Conservation (phyloP, 2,888 invertebrate genomes). For the Bellardia pandia region DNA sequence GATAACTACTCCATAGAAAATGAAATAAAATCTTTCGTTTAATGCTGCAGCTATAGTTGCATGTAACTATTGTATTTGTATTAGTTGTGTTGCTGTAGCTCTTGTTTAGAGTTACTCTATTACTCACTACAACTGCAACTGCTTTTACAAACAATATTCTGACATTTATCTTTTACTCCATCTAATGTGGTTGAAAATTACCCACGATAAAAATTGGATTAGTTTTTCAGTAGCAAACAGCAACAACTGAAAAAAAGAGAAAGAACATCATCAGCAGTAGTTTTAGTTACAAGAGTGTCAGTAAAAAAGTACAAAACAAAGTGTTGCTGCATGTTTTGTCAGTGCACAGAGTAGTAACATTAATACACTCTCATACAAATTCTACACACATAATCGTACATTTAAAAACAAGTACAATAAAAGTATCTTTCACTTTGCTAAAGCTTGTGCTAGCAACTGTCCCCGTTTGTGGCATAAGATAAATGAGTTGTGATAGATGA, state of each 20-base stretch:
- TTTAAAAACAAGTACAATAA: conserved; percentile 43
- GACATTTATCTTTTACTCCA: conserved; percentile 78
- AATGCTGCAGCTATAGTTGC: conserved; percentile 17
- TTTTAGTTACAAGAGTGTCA: background rate
- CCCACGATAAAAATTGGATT: conserved; percentile 83
- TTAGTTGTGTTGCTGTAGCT: conserved; percentile 38
- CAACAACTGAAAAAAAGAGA: conserved; percentile 37
- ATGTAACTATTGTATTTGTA: conserved; percentile 24
- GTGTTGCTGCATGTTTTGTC: conserved; percentile 77
- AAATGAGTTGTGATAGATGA: conserved; percentile 83
- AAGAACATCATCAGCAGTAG: conserved; percentile 31
- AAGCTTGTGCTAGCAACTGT: conserved; percentile 64
- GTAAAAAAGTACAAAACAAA: conserved; percentile 58
- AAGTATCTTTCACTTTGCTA: conserved; percentile 39
- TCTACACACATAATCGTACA: background rate
- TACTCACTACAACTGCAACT: conserved; percentile 61
- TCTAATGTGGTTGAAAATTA: conserved; percentile 80
- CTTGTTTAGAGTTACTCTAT: conserved; percentile 48
- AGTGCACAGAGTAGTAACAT: conserved; percentile 67
- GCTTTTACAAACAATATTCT: conserved; percentile 67
- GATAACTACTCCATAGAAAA: background rate
- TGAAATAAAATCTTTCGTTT: conserved; percentile 24
- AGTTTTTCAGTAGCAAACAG: conserved; percentile 77
- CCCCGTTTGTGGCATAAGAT: conserved; percentile 77
- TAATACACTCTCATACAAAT: conserved; percentile 33